phyloP scores from a whole-genome alignment of 37 sponge, comb jelly and placozoan genomes.

The Petrosia ficiformis region DNA sequence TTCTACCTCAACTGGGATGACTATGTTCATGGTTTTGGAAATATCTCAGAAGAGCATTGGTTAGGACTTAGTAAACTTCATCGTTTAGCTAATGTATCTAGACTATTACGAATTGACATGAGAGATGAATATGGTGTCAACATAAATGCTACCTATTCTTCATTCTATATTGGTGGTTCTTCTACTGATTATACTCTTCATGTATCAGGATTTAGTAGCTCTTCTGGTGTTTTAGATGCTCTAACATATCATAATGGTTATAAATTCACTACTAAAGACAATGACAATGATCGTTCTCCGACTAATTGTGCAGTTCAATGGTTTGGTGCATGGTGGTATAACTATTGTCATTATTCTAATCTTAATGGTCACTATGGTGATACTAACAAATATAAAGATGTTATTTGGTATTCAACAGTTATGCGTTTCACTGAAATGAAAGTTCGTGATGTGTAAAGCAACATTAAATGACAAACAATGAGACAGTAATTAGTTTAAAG shows the following conservation, averaged over 20 bases:
- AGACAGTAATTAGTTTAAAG: too few species aligned
- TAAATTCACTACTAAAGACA: neutral
- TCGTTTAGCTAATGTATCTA: conserved; percentile 8
- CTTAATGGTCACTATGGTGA: conserved; percentile 6
- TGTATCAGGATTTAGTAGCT: conserved; percentile 2
- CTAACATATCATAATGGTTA: neutral
- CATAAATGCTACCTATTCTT: neutral
- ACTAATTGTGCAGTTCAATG: neutral
- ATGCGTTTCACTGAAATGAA: neutral
- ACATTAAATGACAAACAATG: too few species aligned
- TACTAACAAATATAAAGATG: neutral
- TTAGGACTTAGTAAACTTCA: conserved; percentile 20
- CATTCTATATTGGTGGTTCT: conserved; percentile 16
- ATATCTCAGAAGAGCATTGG: conserved; percentile 20
- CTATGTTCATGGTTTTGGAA: conserved; percentile 35
- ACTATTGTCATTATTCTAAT: conserved; percentile 1
- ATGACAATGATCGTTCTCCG: neutral
- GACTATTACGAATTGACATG: conserved; percentile 1
- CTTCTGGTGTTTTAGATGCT: neutral
- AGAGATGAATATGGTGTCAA: neutral
- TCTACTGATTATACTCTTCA: conserved; percentile 5
- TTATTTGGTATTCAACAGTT: neutral
- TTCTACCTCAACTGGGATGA: conserved; percentile 12
- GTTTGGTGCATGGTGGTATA: conserved; percentile 28
- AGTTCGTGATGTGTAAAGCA: too few species aligned